Evolutionary conservation across 2,888 invertebrate genomes (phyloP).

Genomic region (Eudemis profundana): DNA sequence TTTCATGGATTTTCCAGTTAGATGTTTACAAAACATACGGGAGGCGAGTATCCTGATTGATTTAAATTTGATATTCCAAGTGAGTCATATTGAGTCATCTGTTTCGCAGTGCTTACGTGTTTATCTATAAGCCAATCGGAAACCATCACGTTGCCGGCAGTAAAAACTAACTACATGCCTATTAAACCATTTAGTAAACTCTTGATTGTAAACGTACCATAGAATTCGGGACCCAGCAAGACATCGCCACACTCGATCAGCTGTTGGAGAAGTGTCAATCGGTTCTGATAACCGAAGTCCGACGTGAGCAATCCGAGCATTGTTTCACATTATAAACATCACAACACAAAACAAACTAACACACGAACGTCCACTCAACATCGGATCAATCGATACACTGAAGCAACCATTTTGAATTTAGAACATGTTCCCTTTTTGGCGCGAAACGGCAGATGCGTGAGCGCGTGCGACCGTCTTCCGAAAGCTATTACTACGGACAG

Average conservation of each 20-base stretch:
- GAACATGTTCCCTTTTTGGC: slow-evolving; percentile 65
- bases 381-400: slow-evolving; percentile 38
- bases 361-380: slow-evolving; percentile 37
- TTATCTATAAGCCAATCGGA: slow-evolving; percentile 23
- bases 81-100: slow-evolving; percentile 34
- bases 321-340: slow-evolving; percentile 53
- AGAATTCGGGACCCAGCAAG: slow-evolving; percentile 67
- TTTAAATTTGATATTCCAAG: slow-evolving; percentile 14
- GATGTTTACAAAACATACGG: slow-evolving; percentile 15
- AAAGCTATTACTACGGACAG: slow-evolving; percentile 79
- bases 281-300: slow-evolving; percentile 76
- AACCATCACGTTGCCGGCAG: slow-evolving; percentile 8
- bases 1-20: slow-evolving; percentile 21
- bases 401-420: slow-evolving; percentile 40
- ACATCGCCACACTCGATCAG: slow-evolving; percentile 79
- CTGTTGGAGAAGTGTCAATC: slow-evolving; percentile 74
- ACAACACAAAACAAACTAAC: slow-evolving; percentile 19
- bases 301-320: slow-evolving; percentile 78
- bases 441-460: slow-evolving; percentile 77
- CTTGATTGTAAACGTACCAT: slow-evolving; percentile 56
- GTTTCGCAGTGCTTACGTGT: slow-evolving; percentile 2
- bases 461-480: slow-evolving; percentile 69
- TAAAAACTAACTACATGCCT: neutral
- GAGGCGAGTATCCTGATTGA: neutral
- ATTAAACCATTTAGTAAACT: neutral